Evolutionary conservation across 2,797 vertebrate genomes (phyloP).

Genomic region (Tokudaia tokunoshimensis): DNA sequence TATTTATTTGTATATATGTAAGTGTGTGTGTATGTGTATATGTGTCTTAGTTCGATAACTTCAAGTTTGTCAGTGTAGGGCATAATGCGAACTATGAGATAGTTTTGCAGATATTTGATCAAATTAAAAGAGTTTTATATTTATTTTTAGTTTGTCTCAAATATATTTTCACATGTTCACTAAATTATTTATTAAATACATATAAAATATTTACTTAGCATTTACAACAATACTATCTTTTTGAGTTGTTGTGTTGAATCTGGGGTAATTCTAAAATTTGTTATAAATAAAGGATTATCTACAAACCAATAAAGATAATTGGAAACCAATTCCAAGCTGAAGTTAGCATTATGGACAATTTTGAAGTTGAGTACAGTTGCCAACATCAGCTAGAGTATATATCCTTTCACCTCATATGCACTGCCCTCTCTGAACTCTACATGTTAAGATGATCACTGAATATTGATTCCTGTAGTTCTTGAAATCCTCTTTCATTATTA

Average conservation of each 20-base stretch:
- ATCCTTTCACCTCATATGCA: neutral
- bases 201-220: neutral
- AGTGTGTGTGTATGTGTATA: neutral
- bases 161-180: neutral
- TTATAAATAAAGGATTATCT: neutral
- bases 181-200: neutral
- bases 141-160: constrained; percentile 13
- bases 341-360: neutral
- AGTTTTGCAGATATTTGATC: neutral
- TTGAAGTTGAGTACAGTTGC: neutral
- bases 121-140: neutral
- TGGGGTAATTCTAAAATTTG: neutral
- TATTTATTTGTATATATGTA: neutral
- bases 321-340: neutral
- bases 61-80: neutral
- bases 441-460: neutral
- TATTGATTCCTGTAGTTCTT: neutral
- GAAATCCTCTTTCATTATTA: neutral
- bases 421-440: neutral
- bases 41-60: neutral
- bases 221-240: neutral
- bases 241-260: neutral
- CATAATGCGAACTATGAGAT: neutral
- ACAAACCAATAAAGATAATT: constrained; percentile 7
- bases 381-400: neutral